Evolutionary conservation across 2,888 invertebrate genomes (phyloP).

Genomic region (Leucophora obtusa): DNA sequence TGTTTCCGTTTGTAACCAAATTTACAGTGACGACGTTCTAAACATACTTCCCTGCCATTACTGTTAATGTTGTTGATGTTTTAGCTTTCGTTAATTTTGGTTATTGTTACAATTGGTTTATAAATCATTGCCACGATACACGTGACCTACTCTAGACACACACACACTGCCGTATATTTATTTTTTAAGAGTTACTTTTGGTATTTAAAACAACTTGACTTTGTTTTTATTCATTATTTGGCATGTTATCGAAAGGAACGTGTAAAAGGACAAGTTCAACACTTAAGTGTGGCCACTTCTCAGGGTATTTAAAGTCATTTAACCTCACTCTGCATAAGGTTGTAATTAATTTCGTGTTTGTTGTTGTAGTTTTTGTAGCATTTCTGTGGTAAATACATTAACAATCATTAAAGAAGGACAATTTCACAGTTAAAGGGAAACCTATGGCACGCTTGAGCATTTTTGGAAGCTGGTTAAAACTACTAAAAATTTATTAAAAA

Average conservation of each 20-base stretch:
- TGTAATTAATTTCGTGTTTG: slow-evolving; percentile 59
- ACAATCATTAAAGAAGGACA: slow-evolving; percentile 37
- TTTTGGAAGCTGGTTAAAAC: too few species aligned
- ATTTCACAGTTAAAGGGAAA: slow-evolving; percentile 1
- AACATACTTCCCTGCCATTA: slow-evolving; percentile 1
- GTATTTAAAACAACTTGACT: slow-evolving; percentile 32
- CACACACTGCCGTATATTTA: too few species aligned
- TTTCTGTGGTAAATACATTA: slow-evolving; percentile 35
- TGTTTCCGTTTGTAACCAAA: slow-evolving; percentile 73
- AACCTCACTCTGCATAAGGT: slow-evolving; percentile 68
- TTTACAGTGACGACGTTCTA: slow-evolving; percentile 44
- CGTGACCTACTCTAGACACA: slow-evolving; percentile 65
- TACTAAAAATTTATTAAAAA: too few species aligned
- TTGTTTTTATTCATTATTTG: slow-evolving; percentile 21
- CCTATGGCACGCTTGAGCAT: slow-evolving; percentile 15
- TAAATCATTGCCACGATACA: slow-evolving; percentile 74
- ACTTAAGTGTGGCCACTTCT: slow-evolving; percentile 64
- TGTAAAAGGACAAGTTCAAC: slow-evolving; percentile 43
- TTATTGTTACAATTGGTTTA: slow-evolving; percentile 65
- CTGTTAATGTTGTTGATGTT: slow-evolving; percentile 68
- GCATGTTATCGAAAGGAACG: slow-evolving; percentile 19
- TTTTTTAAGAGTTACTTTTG: slow-evolving; percentile 31
- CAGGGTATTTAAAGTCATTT: slow-evolving; percentile 76
- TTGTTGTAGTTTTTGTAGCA: slow-evolving; percentile 17
- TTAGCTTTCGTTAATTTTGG: slow-evolving; percentile 65